These are phyloP conservation scores for Odontocolon sp. DNA, from an alignment of 2,888 invertebrate species.

Conservation along the genomic window DNA sequence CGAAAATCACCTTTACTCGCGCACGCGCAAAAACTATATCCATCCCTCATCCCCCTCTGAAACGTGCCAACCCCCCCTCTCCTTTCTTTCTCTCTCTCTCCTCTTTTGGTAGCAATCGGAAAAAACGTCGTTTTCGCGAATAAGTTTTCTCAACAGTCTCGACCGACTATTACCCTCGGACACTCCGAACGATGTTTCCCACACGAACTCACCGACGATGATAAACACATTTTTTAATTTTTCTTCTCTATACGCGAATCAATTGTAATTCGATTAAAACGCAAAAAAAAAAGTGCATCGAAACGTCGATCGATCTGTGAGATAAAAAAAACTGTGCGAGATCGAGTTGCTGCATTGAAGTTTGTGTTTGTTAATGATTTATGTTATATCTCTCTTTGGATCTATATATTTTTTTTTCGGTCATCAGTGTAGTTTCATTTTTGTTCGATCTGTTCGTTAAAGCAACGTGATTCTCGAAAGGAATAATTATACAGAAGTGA, in stretches of 20 bases:
- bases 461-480: background rate
- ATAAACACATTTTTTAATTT: background rate
- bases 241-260: no score
- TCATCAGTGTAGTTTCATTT: no score
- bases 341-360: no score
- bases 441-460: background rate
- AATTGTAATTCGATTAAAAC: no score
- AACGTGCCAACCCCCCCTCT: background rate
- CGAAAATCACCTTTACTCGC: constrained; percentile 39
- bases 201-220: background rate
- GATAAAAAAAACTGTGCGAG: no score
- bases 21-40: constrained; percentile 9
- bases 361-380: no score
- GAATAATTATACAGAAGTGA: background rate
- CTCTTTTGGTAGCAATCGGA: constrained; percentile 24
- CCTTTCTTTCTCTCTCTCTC: background rate
- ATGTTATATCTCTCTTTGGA: no score
- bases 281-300: no score
- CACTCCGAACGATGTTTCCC: background rate
- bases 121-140: constrained; percentile 18
- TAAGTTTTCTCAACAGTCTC: constrained; percentile 14
- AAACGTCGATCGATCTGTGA: no score
- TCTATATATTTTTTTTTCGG: no score
- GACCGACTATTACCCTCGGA: background rate
- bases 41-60: constrained; percentile 15